Evolutionary conservation across 2,888 invertebrate genomes (phyloP).

Genomic region (Copidosoma aretas): DNA sequence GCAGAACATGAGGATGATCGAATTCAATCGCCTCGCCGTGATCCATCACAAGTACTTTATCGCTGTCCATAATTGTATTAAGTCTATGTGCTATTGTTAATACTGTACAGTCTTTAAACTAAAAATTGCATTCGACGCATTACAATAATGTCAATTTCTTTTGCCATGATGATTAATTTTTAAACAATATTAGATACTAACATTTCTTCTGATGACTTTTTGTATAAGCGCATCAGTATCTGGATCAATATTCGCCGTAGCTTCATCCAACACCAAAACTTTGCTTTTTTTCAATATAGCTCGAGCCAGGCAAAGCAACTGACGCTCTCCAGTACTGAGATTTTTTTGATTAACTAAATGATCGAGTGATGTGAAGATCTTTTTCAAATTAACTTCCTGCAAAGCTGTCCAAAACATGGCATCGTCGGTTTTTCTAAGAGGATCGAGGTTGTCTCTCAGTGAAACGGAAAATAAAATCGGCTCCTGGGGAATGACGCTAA

Average conservation of each 20-base stretch:
- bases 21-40: constrained; percentile 77
- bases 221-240: constrained; percentile 84
- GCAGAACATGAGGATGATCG: constrained; percentile 72
- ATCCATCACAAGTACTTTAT: constrained; percentile 86
- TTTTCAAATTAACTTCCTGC: constrained; percentile 62
- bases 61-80: constrained; percentile 92
- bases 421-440: constrained; percentile 67
- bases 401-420: constrained; percentile 66
- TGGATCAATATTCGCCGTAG: constrained; percentile 89
- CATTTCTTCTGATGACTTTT: constrained; percentile 76
- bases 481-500: constrained; percentile 74
- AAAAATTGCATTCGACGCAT: constrained; percentile 52
- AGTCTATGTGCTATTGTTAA: constrained; percentile 90
- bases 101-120: constrained; percentile 84
- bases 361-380: constrained; percentile 67
- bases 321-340: constrained; percentile 88
- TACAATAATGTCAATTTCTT: background rate
- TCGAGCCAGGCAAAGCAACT: constrained; percentile 84
- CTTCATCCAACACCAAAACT: constrained; percentile 86
- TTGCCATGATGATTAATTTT: background rate
- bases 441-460: constrained; percentile 72
- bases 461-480: constrained; percentile 73
- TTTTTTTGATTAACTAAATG: constrained; percentile 75
- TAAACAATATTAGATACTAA: constrained; percentile 58
- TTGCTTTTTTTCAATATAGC: constrained; percentile 82